A percentile compares a stretch with the other conserved stretches of the same genome.
These are phyloP conservation scores for Hydrozoanthus tunicans DNA, from an alignment of 64 coral and sea anemone species.

Conservation along the genomic window DNA sequence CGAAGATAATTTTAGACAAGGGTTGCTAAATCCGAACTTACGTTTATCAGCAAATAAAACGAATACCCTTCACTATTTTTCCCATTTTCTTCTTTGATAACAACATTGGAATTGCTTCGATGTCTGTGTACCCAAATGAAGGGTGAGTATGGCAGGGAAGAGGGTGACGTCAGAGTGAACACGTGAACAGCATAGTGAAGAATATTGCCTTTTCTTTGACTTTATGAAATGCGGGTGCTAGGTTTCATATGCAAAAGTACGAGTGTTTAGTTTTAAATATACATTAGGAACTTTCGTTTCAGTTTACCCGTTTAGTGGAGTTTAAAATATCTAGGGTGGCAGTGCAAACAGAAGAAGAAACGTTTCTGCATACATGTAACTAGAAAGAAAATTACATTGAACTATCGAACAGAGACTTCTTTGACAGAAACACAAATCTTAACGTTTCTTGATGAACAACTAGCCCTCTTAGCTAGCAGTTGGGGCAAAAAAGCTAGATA, in stretches of 20 bases:
- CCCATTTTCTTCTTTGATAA: no score
- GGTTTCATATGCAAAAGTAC: neutral
- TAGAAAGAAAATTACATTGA: neutral
- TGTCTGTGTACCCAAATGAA: no score
- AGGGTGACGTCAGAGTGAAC: neutral
- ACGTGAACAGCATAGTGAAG: conserved; percentile 5
- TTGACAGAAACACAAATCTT: no score
- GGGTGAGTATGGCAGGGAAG: no score
- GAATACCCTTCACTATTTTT: conserved; percentile 1
- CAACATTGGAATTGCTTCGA: no score
- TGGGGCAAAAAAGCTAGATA: no score
- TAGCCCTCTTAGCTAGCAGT: no score
- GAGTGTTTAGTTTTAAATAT: neutral
- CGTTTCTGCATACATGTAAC: neutral
- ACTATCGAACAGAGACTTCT: neutral
- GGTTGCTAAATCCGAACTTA: neutral
- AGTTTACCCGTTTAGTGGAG: neutral
- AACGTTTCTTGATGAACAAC: no score
- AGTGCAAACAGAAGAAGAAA: neutral
- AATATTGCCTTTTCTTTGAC: neutral
- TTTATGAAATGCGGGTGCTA: neutral
- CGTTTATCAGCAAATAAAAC: neutral
- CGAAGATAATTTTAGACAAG: no score
- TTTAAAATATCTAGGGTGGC: conserved; percentile 13
- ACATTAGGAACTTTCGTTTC: neutral